Percentiles rank a stretch among this genome's conserved stretches.
phyloP scores from a whole-genome alignment of 2,888 invertebrate species.

The Anthrax anthrax region DNA sequence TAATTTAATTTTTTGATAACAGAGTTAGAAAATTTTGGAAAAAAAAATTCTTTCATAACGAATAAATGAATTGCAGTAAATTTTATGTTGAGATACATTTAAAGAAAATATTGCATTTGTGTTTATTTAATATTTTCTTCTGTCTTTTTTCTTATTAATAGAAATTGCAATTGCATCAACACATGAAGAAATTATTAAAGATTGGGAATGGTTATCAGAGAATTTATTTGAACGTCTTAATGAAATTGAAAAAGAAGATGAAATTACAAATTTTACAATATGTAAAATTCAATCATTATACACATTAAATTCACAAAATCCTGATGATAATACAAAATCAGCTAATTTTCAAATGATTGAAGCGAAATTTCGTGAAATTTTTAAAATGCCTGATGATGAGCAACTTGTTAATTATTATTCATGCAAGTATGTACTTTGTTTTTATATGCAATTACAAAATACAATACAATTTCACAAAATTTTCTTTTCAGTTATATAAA shows the following conservation, averaged over 20 bases:
- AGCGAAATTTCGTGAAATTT: constrained; percentile 72
- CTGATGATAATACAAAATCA: constrained; percentile 27
- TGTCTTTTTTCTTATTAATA: constrained; percentile 26
- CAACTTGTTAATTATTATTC: constrained; percentile 91
- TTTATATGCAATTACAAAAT: background rate
- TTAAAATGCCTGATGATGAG: constrained; percentile 84
- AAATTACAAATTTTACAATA: constrained; percentile 86
- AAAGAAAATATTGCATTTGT: too few species aligned
- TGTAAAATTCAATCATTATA: constrained; percentile 94
- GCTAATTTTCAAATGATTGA: constrained; percentile 59
- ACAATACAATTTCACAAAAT: background rate
- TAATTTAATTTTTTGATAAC: too few species aligned
- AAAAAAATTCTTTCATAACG: too few species aligned
- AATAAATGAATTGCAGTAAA: too few species aligned
- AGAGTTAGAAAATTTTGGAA: too few species aligned
- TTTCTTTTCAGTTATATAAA: constrained; percentile 69
- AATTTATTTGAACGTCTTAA: constrained; percentile 75
- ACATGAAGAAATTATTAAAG: constrained; percentile 69
- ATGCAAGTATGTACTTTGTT: constrained; percentile 53
- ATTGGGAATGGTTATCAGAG: constrained; percentile 89
- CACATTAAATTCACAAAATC: constrained; percentile 44
- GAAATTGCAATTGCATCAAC: constrained; percentile 83
- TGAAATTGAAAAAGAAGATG: constrained; percentile 86
- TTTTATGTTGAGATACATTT: too few species aligned
- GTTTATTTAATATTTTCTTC: too few species aligned